A percentile compares a stretch with the other conserved stretches of the same genome.
Evolutionary conservation across 1,140 invertebrate genomes (phyloP).

Genomic region (Apocrypta bakeri): DNA sequence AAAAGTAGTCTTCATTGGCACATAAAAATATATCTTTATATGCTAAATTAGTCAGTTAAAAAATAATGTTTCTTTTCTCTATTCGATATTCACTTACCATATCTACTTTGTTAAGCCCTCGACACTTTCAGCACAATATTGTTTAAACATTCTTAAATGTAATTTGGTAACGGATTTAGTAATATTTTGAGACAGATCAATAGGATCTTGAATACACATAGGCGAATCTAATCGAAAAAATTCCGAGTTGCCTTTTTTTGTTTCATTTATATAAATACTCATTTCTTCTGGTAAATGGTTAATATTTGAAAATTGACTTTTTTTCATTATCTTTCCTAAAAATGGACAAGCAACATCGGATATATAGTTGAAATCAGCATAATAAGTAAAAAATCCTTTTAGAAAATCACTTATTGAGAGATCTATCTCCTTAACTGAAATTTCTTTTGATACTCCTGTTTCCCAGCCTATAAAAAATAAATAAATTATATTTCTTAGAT

Average conservation of each 20-base stretch:
- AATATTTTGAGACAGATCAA: conserved; percentile 73
- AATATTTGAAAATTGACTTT: conserved; percentile 57
- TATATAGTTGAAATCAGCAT: conserved; percentile 70
- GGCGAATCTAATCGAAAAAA: conserved; percentile 63
- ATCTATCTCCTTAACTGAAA: conserved; percentile 19
- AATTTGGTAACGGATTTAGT: conserved; percentile 59
- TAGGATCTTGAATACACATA: conserved; percentile 75
- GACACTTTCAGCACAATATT: conserved; percentile 53
- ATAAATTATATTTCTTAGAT: not conserved
- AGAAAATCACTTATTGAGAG: conserved; percentile 66
- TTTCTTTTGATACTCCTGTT: conserved; percentile 32
- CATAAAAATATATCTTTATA: not conserved
- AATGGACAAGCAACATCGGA: conserved; percentile 70
- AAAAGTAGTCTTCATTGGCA: not conserved
- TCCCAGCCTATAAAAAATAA: conserved; percentile 46
- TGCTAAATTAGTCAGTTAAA: not conserved
- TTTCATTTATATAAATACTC: conserved; percentile 36
- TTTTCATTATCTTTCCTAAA: conserved; percentile 65
- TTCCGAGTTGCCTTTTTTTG: conserved; percentile 47
- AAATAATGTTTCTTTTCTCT: not conserved
- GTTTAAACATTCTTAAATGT: conserved; percentile 52
- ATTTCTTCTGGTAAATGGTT: conserved; percentile 50
- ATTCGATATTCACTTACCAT: not conserved
- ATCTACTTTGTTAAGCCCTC: not conserved
- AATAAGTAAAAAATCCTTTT: conserved; percentile 73